Evolutionary conservation across 1,140 invertebrate species (phyloP).

Genomic region (Linepithema humile): DNA sequence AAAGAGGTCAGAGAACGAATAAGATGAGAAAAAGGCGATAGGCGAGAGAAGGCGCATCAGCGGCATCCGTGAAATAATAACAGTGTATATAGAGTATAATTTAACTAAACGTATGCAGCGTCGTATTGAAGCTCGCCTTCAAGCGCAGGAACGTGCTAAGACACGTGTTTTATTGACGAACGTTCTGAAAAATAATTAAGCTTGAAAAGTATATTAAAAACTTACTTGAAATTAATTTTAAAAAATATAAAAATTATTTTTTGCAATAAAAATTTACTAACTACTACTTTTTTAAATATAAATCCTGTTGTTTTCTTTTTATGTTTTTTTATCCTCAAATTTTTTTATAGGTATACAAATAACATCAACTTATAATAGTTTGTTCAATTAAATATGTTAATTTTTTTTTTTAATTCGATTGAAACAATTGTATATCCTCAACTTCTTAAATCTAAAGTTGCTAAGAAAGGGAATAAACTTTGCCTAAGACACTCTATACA

Average conservation of each 20-base stretch:
- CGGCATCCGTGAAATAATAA: constrained; percentile 81
- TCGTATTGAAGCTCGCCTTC: constrained; percentile 74
- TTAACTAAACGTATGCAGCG: constrained; percentile 83
- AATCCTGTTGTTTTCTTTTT: too few species aligned
- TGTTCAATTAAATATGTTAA: not conserved
- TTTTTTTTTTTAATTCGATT: not conserved
- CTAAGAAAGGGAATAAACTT: not conserved
- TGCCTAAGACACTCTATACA: not conserved
- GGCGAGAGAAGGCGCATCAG: constrained; percentile 74
- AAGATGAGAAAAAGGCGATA: constrained; percentile 74
- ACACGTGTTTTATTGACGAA: not conserved
- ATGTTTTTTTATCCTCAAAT: not conserved
- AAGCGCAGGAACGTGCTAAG: constrained; percentile 73
- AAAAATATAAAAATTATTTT: not conserved
- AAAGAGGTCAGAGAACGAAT: constrained; percentile 14
- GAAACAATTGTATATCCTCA: not conserved
- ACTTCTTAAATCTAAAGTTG: not conserved
- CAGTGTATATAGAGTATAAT: constrained; percentile 82
- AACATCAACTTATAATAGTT: not conserved
- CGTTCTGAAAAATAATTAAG: not conserved
- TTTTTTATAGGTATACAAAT: not conserved
- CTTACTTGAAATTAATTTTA: not conserved
- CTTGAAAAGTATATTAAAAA: not conserved
- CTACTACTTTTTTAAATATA: not conserved
- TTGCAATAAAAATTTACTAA: not conserved